These are phyloP conservation scores for Drosophila seguyi DNA, from an alignment of 1,140 invertebrate species.

Conservation along the genomic window DNA sequence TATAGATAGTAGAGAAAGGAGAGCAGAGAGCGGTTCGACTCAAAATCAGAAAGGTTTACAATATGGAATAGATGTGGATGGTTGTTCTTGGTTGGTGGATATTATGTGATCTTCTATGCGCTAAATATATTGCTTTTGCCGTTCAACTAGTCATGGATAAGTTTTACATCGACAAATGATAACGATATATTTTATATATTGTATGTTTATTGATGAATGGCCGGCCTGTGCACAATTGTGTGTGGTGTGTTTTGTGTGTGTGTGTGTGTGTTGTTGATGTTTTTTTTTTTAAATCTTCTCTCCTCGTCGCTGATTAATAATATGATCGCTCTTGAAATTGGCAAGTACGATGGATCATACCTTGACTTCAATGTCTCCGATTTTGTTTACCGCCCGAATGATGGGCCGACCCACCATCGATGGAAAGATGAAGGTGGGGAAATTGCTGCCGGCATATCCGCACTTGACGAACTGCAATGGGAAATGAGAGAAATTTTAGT, in stretches of 20 bases:
- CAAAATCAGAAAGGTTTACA: constrained; percentile 22
- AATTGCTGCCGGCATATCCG: constrained; percentile 99
- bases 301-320: constrained; percentile 27
- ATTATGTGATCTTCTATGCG: constrained; percentile 35
- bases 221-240: constrained; percentile 41
- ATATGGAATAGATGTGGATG: constrained; percentile 12
- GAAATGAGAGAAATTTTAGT: constrained; percentile 42
- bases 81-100: constrained; percentile 17
- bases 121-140: constrained; percentile 42
- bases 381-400: constrained; percentile 98
- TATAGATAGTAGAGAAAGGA: constrained; percentile 30
- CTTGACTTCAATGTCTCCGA: constrained; percentile 99
- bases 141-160: constrained; percentile 50
- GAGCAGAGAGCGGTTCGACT: constrained; percentile 28
- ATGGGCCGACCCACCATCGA: constrained; percentile 99
- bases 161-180: constrained; percentile 45
- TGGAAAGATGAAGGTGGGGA: constrained; percentile 99
- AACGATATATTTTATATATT: constrained; percentile 23
- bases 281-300: constrained; percentile 19
- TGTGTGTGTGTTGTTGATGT: neutral
- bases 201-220: constrained; percentile 24
- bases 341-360: constrained; percentile 87
- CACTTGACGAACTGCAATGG: constrained; percentile 99
- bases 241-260: constrained; percentile 40
- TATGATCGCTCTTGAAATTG: constrained; percentile 53